Evolutionary conservation across 2,888 invertebrate genomes (phyloP).

Genomic region (Eurytoma californica): DNA sequence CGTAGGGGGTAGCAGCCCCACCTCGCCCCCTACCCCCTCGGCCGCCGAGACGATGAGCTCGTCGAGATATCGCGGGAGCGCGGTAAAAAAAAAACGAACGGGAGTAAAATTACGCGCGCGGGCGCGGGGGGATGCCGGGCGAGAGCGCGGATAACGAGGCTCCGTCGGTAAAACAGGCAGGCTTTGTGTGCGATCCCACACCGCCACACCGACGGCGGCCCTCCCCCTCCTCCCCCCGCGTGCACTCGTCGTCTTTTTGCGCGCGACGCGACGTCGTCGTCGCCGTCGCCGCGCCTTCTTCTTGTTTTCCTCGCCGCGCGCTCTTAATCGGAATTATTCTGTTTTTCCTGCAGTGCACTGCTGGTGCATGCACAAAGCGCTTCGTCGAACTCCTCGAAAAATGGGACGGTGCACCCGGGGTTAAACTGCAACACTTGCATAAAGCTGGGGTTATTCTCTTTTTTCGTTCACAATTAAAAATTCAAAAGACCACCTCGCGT

Average conservation of each 20-base stretch:
- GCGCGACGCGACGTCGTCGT: constrained; percentile 2
- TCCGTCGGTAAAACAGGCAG: constrained; percentile 66
- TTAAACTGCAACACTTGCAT: no score
- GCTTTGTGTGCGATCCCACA: constrained; percentile 1
- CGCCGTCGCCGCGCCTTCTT: background rate
- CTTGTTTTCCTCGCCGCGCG: background rate
- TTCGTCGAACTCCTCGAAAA: constrained; percentile 3
- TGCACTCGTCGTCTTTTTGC: background rate
- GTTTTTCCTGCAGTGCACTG: background rate
- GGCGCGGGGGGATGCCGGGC: constrained; percentile 64
- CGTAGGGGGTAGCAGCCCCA: constrained; percentile 26
- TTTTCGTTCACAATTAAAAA: no score
- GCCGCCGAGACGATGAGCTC: constrained; percentile 57
- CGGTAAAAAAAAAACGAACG: constrained; percentile 55
- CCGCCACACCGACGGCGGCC: no score
- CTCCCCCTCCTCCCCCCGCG: background rate
- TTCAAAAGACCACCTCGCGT: no score
- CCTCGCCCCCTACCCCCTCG: constrained; percentile 50
- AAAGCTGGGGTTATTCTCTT: no score
- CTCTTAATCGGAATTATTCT: constrained; percentile 21
- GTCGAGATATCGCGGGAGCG: constrained; percentile 50
- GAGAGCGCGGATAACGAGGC: constrained; percentile 62
- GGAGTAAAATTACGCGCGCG: constrained; percentile 64
- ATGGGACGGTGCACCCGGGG: background rate
- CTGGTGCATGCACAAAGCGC: background rate